These are phyloP conservation scores for Falco berigora DNA, from an alignment of 2,797 vertebrate species.

Conservation along the genomic window DNA sequence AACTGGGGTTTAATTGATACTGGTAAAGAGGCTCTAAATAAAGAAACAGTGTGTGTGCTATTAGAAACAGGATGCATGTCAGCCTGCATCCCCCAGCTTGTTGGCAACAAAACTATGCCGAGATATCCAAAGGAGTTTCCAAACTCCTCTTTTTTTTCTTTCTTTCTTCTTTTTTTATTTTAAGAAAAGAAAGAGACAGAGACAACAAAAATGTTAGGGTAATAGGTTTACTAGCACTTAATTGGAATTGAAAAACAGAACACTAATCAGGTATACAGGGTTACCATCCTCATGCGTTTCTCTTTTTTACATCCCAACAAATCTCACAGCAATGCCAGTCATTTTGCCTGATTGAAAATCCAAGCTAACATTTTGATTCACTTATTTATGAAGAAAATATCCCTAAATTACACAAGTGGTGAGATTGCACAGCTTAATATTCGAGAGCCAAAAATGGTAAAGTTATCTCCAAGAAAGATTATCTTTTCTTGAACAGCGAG, in stretches of 20 bases:
- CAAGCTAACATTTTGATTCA: background rate
- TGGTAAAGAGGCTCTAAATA: slow-evolving; percentile 82
- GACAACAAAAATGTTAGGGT: background rate
- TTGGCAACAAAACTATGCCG: slow-evolving; percentile 60
- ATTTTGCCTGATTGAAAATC: background rate
- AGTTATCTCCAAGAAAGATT: background rate
- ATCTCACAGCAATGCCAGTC: background rate
- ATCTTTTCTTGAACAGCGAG: background rate
- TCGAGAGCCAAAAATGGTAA: background rate
- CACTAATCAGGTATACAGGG: background rate
- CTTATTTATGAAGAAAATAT: background rate
- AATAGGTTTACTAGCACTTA: slow-evolving; percentile 31
- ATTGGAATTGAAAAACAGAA: background rate
- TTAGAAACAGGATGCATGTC: slow-evolving; percentile 69
- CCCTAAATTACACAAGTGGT: background rate
- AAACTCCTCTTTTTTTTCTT: slow-evolving; percentile 48
- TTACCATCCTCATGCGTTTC: background rate
- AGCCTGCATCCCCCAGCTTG: slow-evolving; percentile 64
- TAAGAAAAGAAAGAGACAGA: background rate
- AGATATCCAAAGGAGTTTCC: slow-evolving; percentile 68
- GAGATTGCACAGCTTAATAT: background rate
- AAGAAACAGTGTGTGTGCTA: slow-evolving; percentile 75
- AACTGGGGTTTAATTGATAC: slow-evolving; percentile 93
- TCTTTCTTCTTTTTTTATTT: background rate
- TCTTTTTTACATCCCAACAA: background rate